A percentile compares a stretch with the other conserved stretches of the same genome.
phyloP scores from a whole-genome alignment of 2,888 invertebrate species.

The Drosophila borborema region DNA sequence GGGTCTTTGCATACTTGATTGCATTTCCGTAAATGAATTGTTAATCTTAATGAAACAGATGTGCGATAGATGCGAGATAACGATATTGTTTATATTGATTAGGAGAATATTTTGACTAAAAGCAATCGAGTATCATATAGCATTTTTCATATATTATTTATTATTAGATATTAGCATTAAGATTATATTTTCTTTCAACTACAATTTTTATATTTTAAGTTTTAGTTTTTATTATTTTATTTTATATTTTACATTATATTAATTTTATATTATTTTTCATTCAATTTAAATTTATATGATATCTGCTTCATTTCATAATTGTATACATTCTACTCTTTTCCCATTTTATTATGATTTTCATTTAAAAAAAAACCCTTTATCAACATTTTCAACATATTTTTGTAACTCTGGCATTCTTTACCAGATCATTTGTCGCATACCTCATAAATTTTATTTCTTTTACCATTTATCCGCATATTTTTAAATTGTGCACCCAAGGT shows the following conservation, averaged over 20 bases:
- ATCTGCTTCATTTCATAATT: background rate
- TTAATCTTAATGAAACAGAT: conserved; percentile 47
- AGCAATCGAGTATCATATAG: background rate
- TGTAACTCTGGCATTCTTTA: conserved; percentile 1
- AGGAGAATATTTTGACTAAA: background rate
- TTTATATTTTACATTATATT: background rate
- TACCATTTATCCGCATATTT: conserved; percentile 25
- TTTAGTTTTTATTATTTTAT: background rate
- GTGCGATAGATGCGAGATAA: conserved; percentile 36
- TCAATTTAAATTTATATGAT: background rate
- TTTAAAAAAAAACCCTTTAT: conserved; percentile 33
- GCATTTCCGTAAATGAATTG: conserved; percentile 63
- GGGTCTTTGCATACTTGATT: conserved; percentile 65
- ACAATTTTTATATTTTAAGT: background rate
- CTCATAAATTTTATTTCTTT: conserved; percentile 4
- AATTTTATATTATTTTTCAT: background rate
- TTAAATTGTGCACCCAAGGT: conserved; percentile 38
- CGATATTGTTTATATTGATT: conserved; percentile 10
- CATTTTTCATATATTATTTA: background rate
- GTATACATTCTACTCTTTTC: background rate
- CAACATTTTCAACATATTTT: conserved; percentile 7
- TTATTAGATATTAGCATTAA: background rate
- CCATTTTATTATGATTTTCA: conserved; percentile 7
- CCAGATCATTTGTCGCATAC: conserved; percentile 16
- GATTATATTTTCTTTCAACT: background rate